A percentile compares a stretch with the other conserved stretches of the same genome.
phyloP scores from a whole-genome alignment of 2,113 vertebrate species.

The Mixornis gularis region DNA sequence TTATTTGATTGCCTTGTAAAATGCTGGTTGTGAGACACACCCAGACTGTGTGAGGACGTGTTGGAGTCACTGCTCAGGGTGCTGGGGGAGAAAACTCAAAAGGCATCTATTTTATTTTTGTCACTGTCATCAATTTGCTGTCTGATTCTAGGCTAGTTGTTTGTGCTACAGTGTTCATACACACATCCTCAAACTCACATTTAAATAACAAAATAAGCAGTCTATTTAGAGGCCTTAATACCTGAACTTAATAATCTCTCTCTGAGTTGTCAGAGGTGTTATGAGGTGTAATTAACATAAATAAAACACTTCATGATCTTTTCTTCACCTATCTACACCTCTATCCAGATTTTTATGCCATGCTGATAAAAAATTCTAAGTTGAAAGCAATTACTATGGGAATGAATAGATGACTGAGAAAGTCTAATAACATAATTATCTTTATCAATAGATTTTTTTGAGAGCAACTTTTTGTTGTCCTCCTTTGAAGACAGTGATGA shows the following conservation, averaged over 20 bases:
- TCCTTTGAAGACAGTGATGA: conserved; percentile 13
- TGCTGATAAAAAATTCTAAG: background rate
- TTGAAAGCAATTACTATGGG: background rate
- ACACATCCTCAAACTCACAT: background rate
- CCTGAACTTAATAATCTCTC: background rate
- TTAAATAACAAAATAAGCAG: conserved; percentile 26
- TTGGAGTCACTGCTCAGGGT: background rate
- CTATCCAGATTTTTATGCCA: background rate
- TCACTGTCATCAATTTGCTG: background rate
- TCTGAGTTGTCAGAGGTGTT: background rate
- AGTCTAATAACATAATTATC: conserved; percentile 19
- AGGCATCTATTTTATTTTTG: background rate
- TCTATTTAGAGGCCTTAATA: background rate
- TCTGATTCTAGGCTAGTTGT: background rate
- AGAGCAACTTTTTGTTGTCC: conserved; percentile 7
- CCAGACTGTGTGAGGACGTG: background rate
- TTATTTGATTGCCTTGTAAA: background rate
- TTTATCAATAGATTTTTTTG: conserved; percentile 33
- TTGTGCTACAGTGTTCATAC: background rate
- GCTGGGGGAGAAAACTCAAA: background rate
- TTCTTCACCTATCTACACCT: conserved; percentile 25
- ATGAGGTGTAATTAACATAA: conserved; percentile 4
- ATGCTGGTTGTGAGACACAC: background rate
- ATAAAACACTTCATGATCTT: background rate
- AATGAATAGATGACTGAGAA: conserved; percentile 13